phyloP scores from a whole-genome alignment of 1,140 invertebrate genomes.

The Halesus radiatus region DNA sequence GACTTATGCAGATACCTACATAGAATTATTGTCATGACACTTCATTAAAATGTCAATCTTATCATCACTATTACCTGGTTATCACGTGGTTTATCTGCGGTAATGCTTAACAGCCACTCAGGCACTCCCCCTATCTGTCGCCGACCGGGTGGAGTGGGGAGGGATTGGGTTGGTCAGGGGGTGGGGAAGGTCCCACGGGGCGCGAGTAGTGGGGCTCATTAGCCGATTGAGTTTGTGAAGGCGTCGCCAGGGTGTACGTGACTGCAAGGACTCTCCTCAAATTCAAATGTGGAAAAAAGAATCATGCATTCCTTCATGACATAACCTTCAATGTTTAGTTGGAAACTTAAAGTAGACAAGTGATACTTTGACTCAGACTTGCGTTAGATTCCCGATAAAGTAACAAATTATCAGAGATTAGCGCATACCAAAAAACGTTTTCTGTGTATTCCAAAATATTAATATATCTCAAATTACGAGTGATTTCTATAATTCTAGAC shows the following conservation, averaged over 20 bases:
- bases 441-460: no score
- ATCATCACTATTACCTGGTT: neutral
- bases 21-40: neutral
- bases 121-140: neutral
- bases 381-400: no score
- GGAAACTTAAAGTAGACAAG: no score
- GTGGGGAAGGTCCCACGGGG: neutral
- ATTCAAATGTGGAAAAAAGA: neutral
- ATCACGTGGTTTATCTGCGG: neutral
- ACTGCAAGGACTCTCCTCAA: neutral
- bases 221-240: slow-evolving; percentile 53
- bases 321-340: no score
- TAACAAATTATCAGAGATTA: no score
- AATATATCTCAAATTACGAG: no score
- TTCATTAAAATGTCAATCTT: neutral
- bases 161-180: neutral
- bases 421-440: no score
- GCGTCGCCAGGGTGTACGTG: neutral
- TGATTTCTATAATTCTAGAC: no score
- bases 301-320: neutral
- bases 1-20: no score
- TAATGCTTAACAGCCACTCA: neutral
- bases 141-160: neutral
- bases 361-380: no score
- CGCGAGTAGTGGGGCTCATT: slow-evolving; percentile 44